Percentiles rank a stretch among this genome's conserved stretches.
These are phyloP conservation scores for Okapia johnstoni DNA, from an alignment of 2,113 vertebrate species.

Conservation along the genomic window DNA sequence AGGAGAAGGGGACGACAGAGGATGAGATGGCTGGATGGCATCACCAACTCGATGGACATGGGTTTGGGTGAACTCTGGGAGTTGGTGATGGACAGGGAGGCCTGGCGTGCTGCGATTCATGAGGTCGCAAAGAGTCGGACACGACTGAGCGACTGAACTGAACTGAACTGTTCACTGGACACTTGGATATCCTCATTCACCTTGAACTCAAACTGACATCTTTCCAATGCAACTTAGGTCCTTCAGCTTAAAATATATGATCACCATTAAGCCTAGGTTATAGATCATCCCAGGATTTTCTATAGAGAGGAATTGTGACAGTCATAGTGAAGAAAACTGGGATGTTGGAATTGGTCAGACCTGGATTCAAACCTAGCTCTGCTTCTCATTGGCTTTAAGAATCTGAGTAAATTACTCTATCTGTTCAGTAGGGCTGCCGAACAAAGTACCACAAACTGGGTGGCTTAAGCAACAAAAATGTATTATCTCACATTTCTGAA, in stretches of 20 bases:
- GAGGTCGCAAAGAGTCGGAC: too few species aligned
- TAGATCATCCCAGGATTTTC: background rate
- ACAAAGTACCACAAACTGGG: background rate
- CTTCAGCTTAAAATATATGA: background rate
- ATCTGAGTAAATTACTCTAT: background rate
- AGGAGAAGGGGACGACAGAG: too few species aligned
- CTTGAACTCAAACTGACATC: background rate
- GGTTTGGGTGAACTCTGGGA: too few species aligned
- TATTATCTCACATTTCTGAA: background rate
- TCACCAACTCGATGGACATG: too few species aligned
- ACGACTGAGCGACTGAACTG: too few species aligned
- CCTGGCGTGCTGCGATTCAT: too few species aligned
- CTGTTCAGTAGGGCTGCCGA: background rate
- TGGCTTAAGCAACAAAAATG: background rate
- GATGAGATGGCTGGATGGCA: too few species aligned
- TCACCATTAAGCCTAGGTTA: background rate
- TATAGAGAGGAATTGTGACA: background rate
- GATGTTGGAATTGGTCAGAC: background rate
- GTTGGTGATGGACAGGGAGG: too few species aligned
- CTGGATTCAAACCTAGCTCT: background rate
- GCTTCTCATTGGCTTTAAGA: background rate
- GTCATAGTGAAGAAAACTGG: background rate
- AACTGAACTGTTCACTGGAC: background rate
- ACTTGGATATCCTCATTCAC: background rate
- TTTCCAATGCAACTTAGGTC: background rate